Conservation (phyloP, 1,140 invertebrate genomes). For the Mizuhopecten yessoensis region DNA sequence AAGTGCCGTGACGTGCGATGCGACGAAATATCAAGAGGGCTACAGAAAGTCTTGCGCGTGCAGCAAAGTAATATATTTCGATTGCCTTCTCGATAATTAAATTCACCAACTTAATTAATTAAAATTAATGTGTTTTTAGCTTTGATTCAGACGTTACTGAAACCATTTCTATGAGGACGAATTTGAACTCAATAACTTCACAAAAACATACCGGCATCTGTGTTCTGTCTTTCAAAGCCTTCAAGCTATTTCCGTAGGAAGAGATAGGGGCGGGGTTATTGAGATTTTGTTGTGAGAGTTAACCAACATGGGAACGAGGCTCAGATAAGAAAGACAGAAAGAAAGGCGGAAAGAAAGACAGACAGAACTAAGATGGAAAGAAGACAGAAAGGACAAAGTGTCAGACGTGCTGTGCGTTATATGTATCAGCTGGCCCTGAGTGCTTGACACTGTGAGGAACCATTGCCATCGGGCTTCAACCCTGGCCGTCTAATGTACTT, state of each 20-base stretch:
- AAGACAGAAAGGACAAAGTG: too few species aligned
- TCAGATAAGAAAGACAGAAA: too few species aligned
- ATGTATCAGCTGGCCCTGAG: too few species aligned
- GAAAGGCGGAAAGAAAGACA: too few species aligned
- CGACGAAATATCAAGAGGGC: too few species aligned
- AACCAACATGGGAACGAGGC: too few species aligned
- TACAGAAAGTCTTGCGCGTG: not conserved
- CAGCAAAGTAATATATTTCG: not conserved
- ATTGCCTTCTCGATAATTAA: not conserved
- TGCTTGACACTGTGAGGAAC: too few species aligned
- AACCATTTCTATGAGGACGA: not conserved
- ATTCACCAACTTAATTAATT: not conserved
- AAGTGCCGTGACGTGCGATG: too few species aligned
- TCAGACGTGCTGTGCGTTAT: too few species aligned
- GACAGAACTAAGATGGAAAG: too few species aligned
- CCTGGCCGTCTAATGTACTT: too few species aligned
- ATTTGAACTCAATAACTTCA: not conserved
- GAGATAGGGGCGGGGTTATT: not conserved
- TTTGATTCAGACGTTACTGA: not conserved
- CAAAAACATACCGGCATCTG: not conserved
- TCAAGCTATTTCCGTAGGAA: not conserved
- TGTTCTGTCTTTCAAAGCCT: not conserved
- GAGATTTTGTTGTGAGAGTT: not conserved
- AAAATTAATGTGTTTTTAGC: not conserved
- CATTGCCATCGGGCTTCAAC: too few species aligned